phyloP scores from a whole-genome alignment of 2,797 vertebrate species.

The Gallinago solitaria region DNA sequence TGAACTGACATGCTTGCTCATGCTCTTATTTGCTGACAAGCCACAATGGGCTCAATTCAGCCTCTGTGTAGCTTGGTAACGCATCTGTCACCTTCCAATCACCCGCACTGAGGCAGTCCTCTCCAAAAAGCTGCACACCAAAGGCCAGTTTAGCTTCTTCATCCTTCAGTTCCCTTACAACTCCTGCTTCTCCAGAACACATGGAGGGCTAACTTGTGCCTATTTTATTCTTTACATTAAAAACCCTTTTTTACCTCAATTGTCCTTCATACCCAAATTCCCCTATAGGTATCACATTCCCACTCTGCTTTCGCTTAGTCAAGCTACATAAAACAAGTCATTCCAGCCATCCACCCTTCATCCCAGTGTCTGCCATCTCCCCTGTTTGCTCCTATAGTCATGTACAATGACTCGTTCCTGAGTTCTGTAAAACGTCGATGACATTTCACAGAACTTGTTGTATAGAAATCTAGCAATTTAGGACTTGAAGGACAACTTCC shows the following conservation, averaged over 20 bases:
- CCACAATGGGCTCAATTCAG: not conserved
- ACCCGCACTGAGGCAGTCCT: not conserved
- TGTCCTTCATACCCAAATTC: not conserved
- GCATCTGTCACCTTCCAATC: not conserved
- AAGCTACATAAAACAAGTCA: not conserved
- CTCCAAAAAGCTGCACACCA: not conserved
- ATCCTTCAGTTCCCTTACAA: not conserved
- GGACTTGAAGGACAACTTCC: not conserved
- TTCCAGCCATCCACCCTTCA: not conserved
- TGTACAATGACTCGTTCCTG: not conserved
- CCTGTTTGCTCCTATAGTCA: not conserved
- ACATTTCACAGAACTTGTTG: not conserved
- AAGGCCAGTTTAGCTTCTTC: not conserved
- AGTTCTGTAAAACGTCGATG: not conserved
- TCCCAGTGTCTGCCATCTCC: not conserved
- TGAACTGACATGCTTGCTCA: not conserved
- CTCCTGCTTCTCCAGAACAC: not conserved
- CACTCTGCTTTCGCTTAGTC: not conserved
- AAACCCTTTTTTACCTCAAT: not conserved
- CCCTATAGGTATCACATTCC: not conserved
- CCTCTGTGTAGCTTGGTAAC: not conserved
- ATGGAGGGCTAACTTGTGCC: not conserved
- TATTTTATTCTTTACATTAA: not conserved
- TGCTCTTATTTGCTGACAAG: not conserved
- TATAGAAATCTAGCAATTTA: not conserved